Conservation (phyloP, 2,888 invertebrate genomes). For the Macaria liturata region DNA sequence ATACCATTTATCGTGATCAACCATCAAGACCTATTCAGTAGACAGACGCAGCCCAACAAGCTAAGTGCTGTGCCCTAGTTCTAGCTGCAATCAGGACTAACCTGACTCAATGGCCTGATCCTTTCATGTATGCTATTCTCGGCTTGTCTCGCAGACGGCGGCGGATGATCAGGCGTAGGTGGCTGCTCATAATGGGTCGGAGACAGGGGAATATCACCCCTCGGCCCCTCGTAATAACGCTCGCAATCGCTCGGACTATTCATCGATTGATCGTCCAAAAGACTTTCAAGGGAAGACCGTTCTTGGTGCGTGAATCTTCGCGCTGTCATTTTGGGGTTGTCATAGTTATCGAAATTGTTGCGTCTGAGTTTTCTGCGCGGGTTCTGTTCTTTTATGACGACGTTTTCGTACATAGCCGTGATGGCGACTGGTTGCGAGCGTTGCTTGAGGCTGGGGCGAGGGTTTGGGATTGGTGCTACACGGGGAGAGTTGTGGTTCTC, state of each 20-base stretch:
- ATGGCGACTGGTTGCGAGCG: conserved; percentile 87
- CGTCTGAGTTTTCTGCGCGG: conserved; percentile 87
- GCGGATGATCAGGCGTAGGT: conserved; percentile 97
- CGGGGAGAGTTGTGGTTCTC: conserved; percentile 73
- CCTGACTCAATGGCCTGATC: conserved; percentile 95
- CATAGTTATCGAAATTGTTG: conserved; percentile 84
- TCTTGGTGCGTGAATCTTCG: conserved; percentile 80
- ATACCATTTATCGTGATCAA: conserved; percentile 1
- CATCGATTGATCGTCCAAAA: conserved; percentile 83
- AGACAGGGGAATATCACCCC: conserved; percentile 87
- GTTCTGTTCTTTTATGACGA: conserved; percentile 88
- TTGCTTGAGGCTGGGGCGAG: conserved; percentile 72
- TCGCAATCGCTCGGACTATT: conserved; percentile 79
- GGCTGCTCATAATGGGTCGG: conserved; percentile 96
- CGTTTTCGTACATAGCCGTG: conserved; percentile 88
- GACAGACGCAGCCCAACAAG: conserved; percentile 3
- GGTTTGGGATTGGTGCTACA: conserved; percentile 71
- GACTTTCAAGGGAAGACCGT: conserved; percentile 83
- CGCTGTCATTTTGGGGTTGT: conserved; percentile 70
- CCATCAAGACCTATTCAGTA: conserved; percentile 1
- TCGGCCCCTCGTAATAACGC: conserved; percentile 66
- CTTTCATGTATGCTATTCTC: conserved; percentile 94
- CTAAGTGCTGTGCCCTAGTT: conserved; percentile 25
- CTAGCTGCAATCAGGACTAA: conserved; percentile 80
- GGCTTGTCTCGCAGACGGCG: conserved; percentile 94